Conservation (phyloP, 1,140 invertebrate genomes). For the Rhopalosiphum maidis region DNA sequence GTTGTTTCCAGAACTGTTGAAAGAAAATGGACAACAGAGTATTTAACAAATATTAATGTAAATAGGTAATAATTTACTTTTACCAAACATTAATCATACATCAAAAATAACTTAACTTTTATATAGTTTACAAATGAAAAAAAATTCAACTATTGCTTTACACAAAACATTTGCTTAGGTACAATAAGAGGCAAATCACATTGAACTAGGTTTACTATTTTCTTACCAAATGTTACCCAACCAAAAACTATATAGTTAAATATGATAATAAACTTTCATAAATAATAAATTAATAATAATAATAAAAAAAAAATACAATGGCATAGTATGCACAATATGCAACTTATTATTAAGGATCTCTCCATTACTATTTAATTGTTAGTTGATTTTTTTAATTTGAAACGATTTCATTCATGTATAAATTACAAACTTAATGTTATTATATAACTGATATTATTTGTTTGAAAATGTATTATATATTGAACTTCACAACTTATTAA, state of each 20-base stretch:
- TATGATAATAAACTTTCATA: slow-evolving; percentile 32
- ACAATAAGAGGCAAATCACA: slow-evolving; percentile 13
- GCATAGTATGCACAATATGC: neutral
- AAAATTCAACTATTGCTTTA: neutral
- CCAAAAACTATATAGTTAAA: slow-evolving; percentile 39
- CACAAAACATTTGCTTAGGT: slow-evolving; percentile 26
- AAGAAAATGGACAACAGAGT: neutral
- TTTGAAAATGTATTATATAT: neutral
- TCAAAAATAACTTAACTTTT: slow-evolving; percentile 32
- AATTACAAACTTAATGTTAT: slow-evolving; percentile 11
- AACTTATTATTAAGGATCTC: neutral
- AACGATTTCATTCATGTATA: slow-evolving; percentile 16
- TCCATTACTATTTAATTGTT: slow-evolving; percentile 22
- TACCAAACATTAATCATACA: slow-evolving; percentile 12
- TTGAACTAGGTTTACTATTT: slow-evolving; percentile 17
- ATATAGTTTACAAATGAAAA: slow-evolving; percentile 22
- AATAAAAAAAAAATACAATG: slow-evolving; percentile 38
- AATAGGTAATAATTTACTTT: slow-evolving; percentile 40
- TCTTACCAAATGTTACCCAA: neutral
- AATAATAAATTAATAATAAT: slow-evolving; percentile 35
- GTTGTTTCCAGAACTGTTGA: neutral
- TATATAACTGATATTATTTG: neutral
- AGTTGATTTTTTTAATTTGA: neutral
- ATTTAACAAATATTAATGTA: slow-evolving; percentile 36
- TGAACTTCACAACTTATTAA: neutral